A percentile compares a stretch with the other conserved stretches of the same genome.
These are phyloP conservation scores for Diplodus sargus DNA, from an alignment of 2,797 vertebrate species.

Conservation along the genomic window DNA sequence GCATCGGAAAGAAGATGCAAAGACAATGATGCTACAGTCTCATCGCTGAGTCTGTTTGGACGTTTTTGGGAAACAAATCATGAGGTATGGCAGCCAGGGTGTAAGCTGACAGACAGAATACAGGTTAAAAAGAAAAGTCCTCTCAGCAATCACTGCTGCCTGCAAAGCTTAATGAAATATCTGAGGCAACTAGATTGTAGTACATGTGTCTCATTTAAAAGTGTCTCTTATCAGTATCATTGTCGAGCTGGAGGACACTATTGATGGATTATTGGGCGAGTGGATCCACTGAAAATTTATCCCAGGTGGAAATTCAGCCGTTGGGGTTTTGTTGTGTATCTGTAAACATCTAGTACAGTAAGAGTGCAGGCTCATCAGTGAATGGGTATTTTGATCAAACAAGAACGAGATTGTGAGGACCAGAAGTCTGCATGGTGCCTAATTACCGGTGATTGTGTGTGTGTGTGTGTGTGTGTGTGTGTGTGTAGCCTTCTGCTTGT, in stretches of 20 bases:
- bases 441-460: constrained; percentile 25
- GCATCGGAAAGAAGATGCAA: too few relatives aligned
- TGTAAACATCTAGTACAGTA: background rate
- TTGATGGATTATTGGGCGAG: background rate
- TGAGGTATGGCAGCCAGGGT: background rate
- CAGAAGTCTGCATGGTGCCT: constrained; percentile 1
- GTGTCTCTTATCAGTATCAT: constrained; percentile 11
- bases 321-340: background rate
- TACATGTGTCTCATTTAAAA: constrained; percentile 6
- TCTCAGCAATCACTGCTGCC: background rate
- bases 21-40: too few relatives aligned
- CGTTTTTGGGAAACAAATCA: background rate
- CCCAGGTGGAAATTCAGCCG: background rate
- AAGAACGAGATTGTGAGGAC: constrained; percentile 2
- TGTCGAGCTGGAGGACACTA: background rate
- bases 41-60: too few relatives aligned
- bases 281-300: background rate
- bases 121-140: background rate
- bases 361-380: background rate
- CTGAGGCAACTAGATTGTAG: background rate
- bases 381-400: constrained; percentile 29
- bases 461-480: background rate
- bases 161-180: constrained; percentile 4
- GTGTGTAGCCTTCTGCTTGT: background rate
- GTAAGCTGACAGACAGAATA: background rate